Evolutionary conservation across 2,113 vertebrate genomes (phyloP).

Genomic region (Spheniscus mendiculus): DNA sequence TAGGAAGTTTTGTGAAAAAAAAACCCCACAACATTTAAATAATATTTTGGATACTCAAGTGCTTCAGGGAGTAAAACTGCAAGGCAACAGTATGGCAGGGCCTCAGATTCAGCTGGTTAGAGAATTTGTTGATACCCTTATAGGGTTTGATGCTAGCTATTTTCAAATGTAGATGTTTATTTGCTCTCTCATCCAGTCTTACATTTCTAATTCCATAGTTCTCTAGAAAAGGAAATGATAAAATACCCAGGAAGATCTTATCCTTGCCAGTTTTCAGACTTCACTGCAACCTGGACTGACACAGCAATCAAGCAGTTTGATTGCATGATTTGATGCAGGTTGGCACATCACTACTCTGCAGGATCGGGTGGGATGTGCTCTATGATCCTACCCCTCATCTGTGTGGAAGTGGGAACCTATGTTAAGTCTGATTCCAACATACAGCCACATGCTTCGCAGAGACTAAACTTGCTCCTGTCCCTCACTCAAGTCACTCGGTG

Average conservation of each 20-base stretch:
- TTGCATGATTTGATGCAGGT: background rate
- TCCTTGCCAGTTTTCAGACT: background rate
- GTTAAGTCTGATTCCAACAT: background rate
- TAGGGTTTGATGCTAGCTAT: background rate
- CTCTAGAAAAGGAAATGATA: background rate
- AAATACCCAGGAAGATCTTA: background rate
- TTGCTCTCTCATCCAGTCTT: background rate
- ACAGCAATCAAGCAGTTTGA: background rate
- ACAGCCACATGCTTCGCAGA: background rate
- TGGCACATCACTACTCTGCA: background rate
- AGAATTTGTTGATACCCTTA: background rate
- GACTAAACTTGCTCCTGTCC: background rate
- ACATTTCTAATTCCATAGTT: background rate
- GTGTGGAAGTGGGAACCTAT: accelerated
- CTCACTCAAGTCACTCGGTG: background rate
- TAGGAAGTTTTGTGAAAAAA: background rate
- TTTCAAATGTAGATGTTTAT: background rate
- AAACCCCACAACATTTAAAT: background rate
- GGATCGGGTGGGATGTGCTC: background rate
- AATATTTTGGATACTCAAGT: background rate
- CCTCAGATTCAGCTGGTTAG: background rate
- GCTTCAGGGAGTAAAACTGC: background rate
- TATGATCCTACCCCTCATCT: background rate
- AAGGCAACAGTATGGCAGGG: background rate
- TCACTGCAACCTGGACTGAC: background rate